Percentiles rank a stretch among this genome's conserved stretches.
These are phyloP conservation scores for Coptotermes formosanus DNA, from an alignment of 1,140 invertebrate genomes.

Conservation along the genomic window DNA sequence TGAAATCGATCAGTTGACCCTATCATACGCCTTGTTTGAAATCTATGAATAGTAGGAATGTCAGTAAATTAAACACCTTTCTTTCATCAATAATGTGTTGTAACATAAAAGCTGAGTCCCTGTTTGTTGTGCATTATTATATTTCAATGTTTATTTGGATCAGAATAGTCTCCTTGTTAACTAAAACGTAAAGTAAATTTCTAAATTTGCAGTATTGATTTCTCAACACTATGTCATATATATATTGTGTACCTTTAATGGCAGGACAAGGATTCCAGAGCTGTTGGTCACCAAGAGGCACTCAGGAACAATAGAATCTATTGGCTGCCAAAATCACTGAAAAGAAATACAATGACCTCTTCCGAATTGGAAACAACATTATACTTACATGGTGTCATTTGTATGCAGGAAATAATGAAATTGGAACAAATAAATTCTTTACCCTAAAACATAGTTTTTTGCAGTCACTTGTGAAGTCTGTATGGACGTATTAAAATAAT, in stretches of 20 bases:
- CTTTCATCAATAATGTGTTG: no score
- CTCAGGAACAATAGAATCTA: not conserved
- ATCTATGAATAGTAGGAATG: no score
- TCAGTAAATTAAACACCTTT: no score
- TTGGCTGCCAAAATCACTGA: conserved; percentile 2
- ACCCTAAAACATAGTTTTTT: not conserved
- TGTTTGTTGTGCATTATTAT: no score
- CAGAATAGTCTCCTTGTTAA: no score
- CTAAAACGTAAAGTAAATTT: no score
- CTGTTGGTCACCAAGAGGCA: not conserved
- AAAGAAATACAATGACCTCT: not conserved
- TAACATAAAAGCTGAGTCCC: no score
- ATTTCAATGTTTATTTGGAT: no score
- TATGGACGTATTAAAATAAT: not conserved
- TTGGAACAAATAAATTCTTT: not conserved
- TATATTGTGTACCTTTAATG: not conserved
- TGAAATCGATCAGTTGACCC: no score
- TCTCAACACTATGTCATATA: no score
- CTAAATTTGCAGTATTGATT: no score
- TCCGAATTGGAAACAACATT: not conserved
- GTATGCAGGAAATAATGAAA: not conserved
- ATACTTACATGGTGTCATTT: not conserved
- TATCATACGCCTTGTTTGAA: no score
- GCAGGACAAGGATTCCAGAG: not conserved
- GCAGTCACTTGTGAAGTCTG: not conserved